Percentiles rank a stretch among this genome's conserved stretches.
Conservation (phyloP, 2,797 vertebrate genomes). For the Macropodus opercularis region DNA sequence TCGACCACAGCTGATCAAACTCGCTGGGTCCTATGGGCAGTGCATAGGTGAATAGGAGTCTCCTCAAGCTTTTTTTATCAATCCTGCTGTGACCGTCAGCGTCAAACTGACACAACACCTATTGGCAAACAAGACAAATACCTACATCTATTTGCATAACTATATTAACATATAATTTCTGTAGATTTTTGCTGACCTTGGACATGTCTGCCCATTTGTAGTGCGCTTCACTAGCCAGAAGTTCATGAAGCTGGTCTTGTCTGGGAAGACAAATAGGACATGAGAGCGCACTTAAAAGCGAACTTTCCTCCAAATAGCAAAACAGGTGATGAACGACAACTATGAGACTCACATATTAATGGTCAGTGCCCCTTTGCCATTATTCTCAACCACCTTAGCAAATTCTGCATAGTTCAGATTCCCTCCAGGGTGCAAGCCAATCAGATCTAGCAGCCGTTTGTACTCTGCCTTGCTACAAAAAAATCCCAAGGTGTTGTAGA, state of each 20-base stretch:
- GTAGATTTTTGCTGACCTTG: constrained; percentile 25
- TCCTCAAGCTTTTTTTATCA: constrained; percentile 38
- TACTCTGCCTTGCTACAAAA: constrained; percentile 70
- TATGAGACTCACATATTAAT: constrained; percentile 50
- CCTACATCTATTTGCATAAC: too few relatives aligned
- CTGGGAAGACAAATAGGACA: constrained; percentile 18
- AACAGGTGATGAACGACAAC: background rate
- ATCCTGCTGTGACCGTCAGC: constrained; percentile 14
- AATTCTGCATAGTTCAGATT: constrained; percentile 80
- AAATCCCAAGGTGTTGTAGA: constrained; percentile 73
- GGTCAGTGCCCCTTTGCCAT: constrained; percentile 29
- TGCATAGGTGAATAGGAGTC: constrained; percentile 38
- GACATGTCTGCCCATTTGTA: constrained; percentile 51
- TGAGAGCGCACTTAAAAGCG: background rate
- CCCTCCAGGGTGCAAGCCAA: constrained; percentile 68
- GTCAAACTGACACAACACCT: constrained; percentile 37
- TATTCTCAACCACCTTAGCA: constrained; percentile 55
- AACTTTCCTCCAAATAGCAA: background rate
- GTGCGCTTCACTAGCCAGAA: constrained; percentile 29
- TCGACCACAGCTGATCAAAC: constrained; percentile 52
- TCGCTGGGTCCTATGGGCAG: constrained; percentile 28
- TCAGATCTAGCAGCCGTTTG: constrained; percentile 63
- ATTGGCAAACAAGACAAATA: background rate
- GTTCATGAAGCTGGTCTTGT: constrained; percentile 48
- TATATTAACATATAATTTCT: background rate